Evolutionary conservation across 2,113 vertebrate species (phyloP), one percentile per base, ranked within the genome.

Genomic region (Catharus bicknelli): DNA sequence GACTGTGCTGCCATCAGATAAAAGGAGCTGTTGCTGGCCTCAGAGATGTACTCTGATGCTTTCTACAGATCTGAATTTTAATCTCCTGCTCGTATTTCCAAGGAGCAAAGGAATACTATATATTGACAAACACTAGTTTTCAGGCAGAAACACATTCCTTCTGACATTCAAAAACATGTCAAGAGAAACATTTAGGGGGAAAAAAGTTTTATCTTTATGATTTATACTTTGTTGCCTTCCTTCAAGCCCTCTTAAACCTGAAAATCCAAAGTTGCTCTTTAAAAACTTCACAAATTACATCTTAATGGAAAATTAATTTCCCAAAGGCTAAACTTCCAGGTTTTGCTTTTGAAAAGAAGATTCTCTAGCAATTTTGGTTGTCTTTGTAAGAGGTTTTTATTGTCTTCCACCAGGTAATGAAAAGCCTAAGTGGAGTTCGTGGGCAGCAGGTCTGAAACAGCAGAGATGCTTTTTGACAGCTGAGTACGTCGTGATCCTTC

Each of bases 241-340:
- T 91, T 58, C 18, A 89, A 62, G 82, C 85, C 74, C n/a, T 80
- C 82, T 96, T 96, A 95, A 97, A 96, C 67, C 27, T 84, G 61
- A 91, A 94, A 97, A 96, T 82, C 90, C 88, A 92, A 97, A 93
- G 77, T 62, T 96, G 84, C 51, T 95, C 86, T 97, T 97, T 95
- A 95, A 95, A 96, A 93, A 91, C 73, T 70, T 61, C 10, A 23
- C 54, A 96, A 96, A 96, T 96, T 94, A 62, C 75, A 81, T 97
- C 95, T 94, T 92, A 96, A 95, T 94, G 90, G 90, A 94, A 97
- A 96, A 95, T 72, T 14, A 96, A 96, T 96, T 96, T 97, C 95
- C 96, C 96, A 92, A 42, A 94, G 93, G 96, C 85, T 93, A 93
- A 89, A 94, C 88, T 96, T 97, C 63, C 77, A 83, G 73, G 89